Conservation (phyloP, 2,888 invertebrate genomes). For the Notodonta dromedarius region DNA sequence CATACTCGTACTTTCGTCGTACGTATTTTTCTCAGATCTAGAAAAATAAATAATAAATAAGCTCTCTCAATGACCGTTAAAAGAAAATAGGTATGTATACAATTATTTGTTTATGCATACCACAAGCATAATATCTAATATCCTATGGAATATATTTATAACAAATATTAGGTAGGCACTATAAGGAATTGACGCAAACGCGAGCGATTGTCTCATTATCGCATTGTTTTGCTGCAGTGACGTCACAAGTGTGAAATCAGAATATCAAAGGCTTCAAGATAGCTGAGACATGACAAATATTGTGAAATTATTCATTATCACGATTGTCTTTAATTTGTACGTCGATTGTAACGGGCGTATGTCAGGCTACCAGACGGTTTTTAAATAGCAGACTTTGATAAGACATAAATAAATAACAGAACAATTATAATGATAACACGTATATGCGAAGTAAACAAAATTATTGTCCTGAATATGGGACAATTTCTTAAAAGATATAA, state of each 20-base stretch:
- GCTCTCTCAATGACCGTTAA: too few relatives aligned
- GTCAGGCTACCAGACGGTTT: not conserved
- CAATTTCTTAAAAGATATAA: too few relatives aligned
- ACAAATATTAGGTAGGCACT: not conserved
- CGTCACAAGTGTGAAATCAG: constrained; percentile 2
- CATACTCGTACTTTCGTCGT: too few relatives aligned
- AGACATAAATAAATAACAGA: not conserved
- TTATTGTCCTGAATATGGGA: too few relatives aligned
- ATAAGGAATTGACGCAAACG: not conserved
- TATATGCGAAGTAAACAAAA: too few relatives aligned
- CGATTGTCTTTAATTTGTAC: not conserved
- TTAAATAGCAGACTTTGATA: not conserved
- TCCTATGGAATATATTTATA: too few relatives aligned
- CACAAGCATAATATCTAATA: too few relatives aligned
- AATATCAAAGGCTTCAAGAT: constrained; percentile 3
- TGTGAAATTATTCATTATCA: constrained; percentile 4
- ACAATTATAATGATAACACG: too few relatives aligned
- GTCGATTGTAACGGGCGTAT: not conserved
- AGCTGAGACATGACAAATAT: constrained; percentile 5
- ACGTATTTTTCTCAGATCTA: too few relatives aligned
- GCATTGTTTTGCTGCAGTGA: not conserved
- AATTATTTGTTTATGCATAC: too few relatives aligned
- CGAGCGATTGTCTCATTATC: not conserved
- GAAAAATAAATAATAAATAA: too few relatives aligned
- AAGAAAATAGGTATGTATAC: too few relatives aligned